Conservation (phyloP, 2,797 vertebrate species). For the Tapera naevia region DNA sequence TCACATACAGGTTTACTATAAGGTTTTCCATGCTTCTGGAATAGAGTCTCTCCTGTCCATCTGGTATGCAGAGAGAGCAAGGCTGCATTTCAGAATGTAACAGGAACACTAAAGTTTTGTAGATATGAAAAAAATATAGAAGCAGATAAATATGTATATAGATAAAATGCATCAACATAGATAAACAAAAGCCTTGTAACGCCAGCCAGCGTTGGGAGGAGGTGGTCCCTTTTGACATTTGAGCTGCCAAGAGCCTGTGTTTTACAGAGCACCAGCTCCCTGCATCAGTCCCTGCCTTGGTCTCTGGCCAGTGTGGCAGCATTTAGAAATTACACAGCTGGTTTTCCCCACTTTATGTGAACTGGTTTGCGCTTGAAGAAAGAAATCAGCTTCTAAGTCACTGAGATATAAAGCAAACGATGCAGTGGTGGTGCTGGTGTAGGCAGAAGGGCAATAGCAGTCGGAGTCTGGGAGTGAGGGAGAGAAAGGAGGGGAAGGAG, state of each 20-base stretch:
- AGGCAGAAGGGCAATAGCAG: not conserved
- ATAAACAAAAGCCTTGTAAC: not conserved
- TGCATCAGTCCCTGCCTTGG: accelerated
- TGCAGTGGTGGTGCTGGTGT: not conserved
- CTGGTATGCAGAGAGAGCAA: not conserved
- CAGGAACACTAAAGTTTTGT: not conserved
- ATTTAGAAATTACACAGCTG: not conserved
- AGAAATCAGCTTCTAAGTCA: not conserved
- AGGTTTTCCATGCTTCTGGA: not conserved
- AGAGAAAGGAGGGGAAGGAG: not conserved
- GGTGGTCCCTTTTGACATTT: not conserved
- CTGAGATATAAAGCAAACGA: not conserved
- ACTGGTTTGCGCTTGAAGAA: not conserved
- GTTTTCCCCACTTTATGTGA: not conserved
- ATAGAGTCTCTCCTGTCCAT: not conserved
- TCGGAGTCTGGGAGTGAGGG: not conserved
- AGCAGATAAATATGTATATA: not conserved
- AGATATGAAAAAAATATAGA: not conserved
- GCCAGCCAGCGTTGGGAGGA: not conserved
- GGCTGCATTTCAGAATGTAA: not conserved
- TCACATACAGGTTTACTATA: not conserved
- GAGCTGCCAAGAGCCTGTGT: not conserved
- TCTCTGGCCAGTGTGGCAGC: not conserved
- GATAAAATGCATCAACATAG: not conserved
- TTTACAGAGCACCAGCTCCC: not conserved